phyloP scores from a whole-genome alignment of 2,113 vertebrate species.

The Pseudorectes ferrugineus region DNA sequence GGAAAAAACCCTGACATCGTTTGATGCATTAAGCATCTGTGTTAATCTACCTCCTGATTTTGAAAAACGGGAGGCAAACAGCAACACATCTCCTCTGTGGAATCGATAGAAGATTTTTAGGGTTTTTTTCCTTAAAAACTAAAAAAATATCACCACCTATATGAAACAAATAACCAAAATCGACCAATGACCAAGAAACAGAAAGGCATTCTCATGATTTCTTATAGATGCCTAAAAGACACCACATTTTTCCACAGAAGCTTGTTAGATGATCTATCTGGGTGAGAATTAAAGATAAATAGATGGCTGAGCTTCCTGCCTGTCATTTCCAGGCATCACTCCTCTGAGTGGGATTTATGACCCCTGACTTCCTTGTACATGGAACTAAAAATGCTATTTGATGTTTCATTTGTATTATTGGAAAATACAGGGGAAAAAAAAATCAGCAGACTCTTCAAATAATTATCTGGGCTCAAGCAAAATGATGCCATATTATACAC shows the following conservation, averaged over 20 bases:
- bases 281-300: not conserved
- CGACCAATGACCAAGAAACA: not conserved
- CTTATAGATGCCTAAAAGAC: not conserved
- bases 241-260: not conserved
- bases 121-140: not conserved
- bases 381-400: not conserved
- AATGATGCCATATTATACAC: not conserved
- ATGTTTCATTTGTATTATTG: not conserved
- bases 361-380: not conserved
- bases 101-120: not conserved
- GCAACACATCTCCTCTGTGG: not conserved
- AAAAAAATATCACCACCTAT: not conserved
- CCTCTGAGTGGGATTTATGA: not conserved
- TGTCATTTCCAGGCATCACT: not conserved
- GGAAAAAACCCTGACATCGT: not conserved
- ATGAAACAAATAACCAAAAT: not conserved
- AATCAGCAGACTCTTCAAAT: not conserved
- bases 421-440: not conserved
- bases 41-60: conserved; percentile 23
- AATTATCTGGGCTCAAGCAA: not conserved
- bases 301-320: not conserved
- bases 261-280: not conserved
- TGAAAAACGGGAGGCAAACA: conserved; percentile 19
- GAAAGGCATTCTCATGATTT: not conserved
- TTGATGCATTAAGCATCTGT: conserved; percentile 35